Conservation (phyloP, 2,113 vertebrate species). For the crab-eating macaque (Macaca fascicularis) region T2T-MFA8v1.1 NC_088381.1:152830001-152830500, state of each 20-base stretch:
- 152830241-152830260: not conserved
- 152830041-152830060: not conserved
- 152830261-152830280: not conserved
- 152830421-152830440: slow-evolving; percentile 52
- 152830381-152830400: slow-evolving; percentile 33
- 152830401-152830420: slow-evolving; percentile 48
- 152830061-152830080: rapidly evolving
- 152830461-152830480: slow-evolving; percentile 59
- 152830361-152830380: slow-evolving; percentile 44
- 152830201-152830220: not conserved
- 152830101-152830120: not conserved
- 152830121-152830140: not conserved
- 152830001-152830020: rapidly evolving
- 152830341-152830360: slow-evolving; percentile 66
- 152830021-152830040: no score
- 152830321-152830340: not conserved
- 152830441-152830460: slow-evolving; percentile 55
- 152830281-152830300: not conserved
- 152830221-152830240: slow-evolving; percentile 10
- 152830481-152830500: not conserved
- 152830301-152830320: not conserved
- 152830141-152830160: not conserved
- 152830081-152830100: not conserved
- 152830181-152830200: not conserved
- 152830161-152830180: not conserved